Evolutionary conservation across 2,113 vertebrate species (phyloP).

Genomic region (Ceuthmochares aereus): DNA sequence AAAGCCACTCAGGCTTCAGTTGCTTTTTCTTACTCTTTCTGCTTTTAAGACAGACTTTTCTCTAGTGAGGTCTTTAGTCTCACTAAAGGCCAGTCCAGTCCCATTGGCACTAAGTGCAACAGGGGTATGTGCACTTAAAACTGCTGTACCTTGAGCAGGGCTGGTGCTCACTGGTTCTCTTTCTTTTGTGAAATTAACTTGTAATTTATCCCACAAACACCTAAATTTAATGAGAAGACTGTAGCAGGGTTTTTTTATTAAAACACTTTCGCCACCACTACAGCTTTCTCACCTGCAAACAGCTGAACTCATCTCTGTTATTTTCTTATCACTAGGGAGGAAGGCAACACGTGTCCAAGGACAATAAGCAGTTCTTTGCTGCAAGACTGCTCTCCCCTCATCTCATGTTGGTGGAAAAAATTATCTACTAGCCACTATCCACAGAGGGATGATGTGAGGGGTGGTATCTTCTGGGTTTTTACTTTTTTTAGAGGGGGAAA

Average conservation of each 20-base stretch:
- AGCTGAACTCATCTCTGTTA: not conserved
- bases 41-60: slow-evolving; percentile 17
- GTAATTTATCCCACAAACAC: not conserved
- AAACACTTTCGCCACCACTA: not conserved
- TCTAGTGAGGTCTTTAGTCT: not conserved
- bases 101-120: not conserved
- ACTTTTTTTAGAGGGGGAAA: not conserved
- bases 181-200: not conserved
- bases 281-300: not conserved
- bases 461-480: not conserved
- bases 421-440: not conserved
- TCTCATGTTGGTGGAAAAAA: not conserved
- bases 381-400: not conserved
- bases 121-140: not conserved
- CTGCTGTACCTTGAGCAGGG: not conserved
- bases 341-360: not conserved
- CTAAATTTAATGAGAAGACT: not conserved
- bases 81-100: not conserved
- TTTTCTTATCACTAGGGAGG: slow-evolving; percentile 8
- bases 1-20: not conserved
- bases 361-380: slow-evolving; percentile 11
- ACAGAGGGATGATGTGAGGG: not conserved
- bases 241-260: not conserved
- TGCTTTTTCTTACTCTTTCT: not conserved
- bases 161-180: not conserved